Percentiles rank a stretch among this genome's conserved stretches.
These are phyloP conservation scores for Hepsetus odoe DNA, from an alignment of 2,113 vertebrate genomes.

Conservation along the genomic window DNA sequence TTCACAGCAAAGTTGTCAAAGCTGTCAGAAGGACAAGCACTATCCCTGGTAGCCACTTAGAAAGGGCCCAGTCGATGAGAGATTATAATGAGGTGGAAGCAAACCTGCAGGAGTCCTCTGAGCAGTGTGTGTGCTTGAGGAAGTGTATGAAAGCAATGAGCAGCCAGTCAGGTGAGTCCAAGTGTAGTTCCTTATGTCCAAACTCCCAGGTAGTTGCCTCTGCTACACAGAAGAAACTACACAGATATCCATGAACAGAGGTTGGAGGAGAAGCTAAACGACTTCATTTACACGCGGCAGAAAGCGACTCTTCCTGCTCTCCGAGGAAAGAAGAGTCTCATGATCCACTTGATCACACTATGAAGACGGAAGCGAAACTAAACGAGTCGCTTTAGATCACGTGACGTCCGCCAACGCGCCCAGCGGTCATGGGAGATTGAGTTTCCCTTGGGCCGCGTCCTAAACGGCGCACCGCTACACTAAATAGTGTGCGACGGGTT, in stretches of 20 bases:
- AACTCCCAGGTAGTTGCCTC: background rate
- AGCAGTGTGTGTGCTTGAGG: background rate
- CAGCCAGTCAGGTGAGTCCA: conserved; percentile 1
- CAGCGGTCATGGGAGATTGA: conserved; percentile 31
- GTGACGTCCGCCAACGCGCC: conserved; percentile 60
- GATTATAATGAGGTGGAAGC: background rate
- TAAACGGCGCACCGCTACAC: too few species aligned
- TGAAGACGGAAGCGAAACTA: conserved; percentile 77
- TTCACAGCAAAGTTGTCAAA: background rate
- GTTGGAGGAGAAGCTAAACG: background rate
- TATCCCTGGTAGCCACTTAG: background rate
- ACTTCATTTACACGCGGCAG: background rate
- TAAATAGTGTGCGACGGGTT: too few species aligned
- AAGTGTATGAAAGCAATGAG: conserved; percentile 1
- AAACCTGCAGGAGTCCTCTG: background rate
- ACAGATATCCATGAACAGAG: background rate
- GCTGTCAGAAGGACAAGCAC: background rate
- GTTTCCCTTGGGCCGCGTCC: background rate
- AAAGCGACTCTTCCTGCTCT: background rate
- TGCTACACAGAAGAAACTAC: background rate
- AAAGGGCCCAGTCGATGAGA: background rate
- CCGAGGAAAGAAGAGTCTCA: background rate
- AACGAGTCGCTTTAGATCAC: conserved; percentile 54
- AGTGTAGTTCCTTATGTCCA: conserved; percentile 7
- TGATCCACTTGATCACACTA: conserved; percentile 29